Conservation (phyloP, 2,797 vertebrate genomes). For the Rhinogobio ventralis region DNA sequence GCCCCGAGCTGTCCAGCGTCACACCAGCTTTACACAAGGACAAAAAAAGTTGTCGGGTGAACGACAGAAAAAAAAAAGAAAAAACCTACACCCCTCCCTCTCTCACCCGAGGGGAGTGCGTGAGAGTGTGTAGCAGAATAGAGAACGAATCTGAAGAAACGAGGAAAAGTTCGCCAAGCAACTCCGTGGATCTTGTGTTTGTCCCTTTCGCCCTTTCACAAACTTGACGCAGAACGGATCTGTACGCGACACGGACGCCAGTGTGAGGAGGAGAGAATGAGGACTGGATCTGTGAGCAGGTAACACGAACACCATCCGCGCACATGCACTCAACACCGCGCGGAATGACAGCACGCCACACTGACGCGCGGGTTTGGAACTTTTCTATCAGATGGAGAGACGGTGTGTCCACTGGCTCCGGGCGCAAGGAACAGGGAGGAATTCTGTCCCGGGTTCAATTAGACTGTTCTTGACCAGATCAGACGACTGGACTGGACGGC, state of each 20-base stretch:
- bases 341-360: neutral
- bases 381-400: slow-evolving; percentile 3
- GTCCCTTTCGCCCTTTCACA: neutral
- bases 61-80: slow-evolving; percentile 47
- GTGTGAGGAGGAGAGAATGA: slow-evolving; percentile 68
- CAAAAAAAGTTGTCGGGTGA: slow-evolving; percentile 72
- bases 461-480: neutral
- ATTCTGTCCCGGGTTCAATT: neutral
- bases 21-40: slow-evolving; percentile 76
- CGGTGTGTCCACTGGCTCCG: neutral
- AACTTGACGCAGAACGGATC: slow-evolving; percentile 5
- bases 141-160: slow-evolving; percentile 44
- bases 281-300: slow-evolving; percentile 73
- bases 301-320: slow-evolving; percentile 61
- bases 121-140: slow-evolving; percentile 39
- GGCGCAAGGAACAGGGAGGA: neutral
- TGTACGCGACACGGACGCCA: neutral
- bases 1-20: slow-evolving; percentile 69
- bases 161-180: slow-evolving; percentile 44
- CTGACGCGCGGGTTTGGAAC: neutral
- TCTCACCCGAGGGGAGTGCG: slow-evolving; percentile 61
- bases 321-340: neutral
- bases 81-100: slow-evolving; percentile 69
- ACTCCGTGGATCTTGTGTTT: slow-evolving; percentile 16
- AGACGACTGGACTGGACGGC: neutral